These are phyloP conservation scores for Drosophila siamana DNA, from an alignment of 2,888 invertebrate genomes.

Conservation along the genomic window DNA sequence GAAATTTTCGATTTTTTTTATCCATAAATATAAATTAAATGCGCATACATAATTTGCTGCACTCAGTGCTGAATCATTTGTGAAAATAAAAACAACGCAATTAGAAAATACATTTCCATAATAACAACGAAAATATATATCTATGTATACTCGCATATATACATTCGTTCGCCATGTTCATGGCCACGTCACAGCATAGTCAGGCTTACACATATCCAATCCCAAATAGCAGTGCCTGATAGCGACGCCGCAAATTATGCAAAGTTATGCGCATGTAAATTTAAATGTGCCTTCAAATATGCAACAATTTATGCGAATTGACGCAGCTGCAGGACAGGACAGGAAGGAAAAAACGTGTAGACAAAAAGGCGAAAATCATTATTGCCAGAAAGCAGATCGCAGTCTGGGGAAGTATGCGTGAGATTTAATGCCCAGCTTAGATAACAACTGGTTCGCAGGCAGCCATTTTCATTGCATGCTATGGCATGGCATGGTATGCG, in stretches of 20 bases:
- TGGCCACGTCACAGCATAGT: constrained; percentile 21
- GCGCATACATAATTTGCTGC: constrained; percentile 13
- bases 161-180: neutral
- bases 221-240: constrained; percentile 48
- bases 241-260: constrained; percentile 69
- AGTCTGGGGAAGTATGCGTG: constrained; percentile 44
- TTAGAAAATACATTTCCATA: constrained; percentile 60
- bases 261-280: constrained; percentile 73
- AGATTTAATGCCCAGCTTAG: constrained; percentile 59
- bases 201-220: constrained; percentile 27
- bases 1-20: neutral
- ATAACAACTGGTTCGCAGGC: constrained; percentile 20
- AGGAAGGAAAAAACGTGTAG: neutral
- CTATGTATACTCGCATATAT: neutral
- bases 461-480: constrained; percentile 9
- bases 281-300: constrained; percentile 66
- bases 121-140: constrained; percentile 33
- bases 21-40: constrained; percentile 10
- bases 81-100: constrained; percentile 67
- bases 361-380: constrained; percentile 65
- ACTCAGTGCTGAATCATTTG: constrained; percentile 46
- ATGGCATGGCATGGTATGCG: constrained; percentile 9
- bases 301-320: constrained; percentile 77
- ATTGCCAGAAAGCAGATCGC: constrained; percentile 62
- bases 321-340: constrained; percentile 57